phyloP scores from a whole-genome alignment of 2,888 invertebrate genomes.

The Lithophane ornitopus region DNA sequence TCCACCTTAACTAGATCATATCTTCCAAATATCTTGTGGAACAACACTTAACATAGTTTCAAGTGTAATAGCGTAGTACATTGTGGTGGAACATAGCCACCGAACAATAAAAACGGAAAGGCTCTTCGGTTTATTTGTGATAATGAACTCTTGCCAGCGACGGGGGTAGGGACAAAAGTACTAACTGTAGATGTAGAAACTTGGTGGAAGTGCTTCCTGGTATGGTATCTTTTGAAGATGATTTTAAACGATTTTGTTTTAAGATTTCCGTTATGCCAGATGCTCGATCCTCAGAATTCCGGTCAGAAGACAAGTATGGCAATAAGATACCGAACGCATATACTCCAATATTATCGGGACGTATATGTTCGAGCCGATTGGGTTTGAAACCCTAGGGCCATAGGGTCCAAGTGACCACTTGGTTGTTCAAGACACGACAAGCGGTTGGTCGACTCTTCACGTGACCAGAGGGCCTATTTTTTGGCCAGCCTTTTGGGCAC shows the following conservation, averaged over 20 bases:
- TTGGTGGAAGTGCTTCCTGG: conserved; percentile 65
- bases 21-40: conserved; percentile 59
- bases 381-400: too few species aligned
- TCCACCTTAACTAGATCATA: conserved; percentile 42
- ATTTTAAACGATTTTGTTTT: not conserved
- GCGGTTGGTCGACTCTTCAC: too few species aligned
- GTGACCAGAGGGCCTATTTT: too few species aligned
- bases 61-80: conserved; percentile 76
- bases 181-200: conserved; percentile 55
- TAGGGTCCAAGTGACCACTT: too few species aligned
- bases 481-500: too few species aligned
- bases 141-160: conserved; percentile 84
- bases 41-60: conserved; percentile 79
- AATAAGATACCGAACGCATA: too few species aligned
- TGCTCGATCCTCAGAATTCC: not conserved
- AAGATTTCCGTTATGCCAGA: not conserved
- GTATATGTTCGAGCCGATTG: too few species aligned
- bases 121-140: conserved; percentile 85
- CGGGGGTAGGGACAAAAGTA: conserved; percentile 68
- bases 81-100: conserved; percentile 67
- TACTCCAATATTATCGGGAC: too few species aligned
- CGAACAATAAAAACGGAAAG: conserved; percentile 83
- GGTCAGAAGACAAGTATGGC: not conserved
- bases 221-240: conserved; percentile 16
- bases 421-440: too few species aligned